Percentiles rank a stretch among this genome's conserved stretches.
These are phyloP conservation scores for Apodemus sylvaticus DNA, from an alignment of 2,113 vertebrate genomes.

Conservation along the genomic window DNA sequence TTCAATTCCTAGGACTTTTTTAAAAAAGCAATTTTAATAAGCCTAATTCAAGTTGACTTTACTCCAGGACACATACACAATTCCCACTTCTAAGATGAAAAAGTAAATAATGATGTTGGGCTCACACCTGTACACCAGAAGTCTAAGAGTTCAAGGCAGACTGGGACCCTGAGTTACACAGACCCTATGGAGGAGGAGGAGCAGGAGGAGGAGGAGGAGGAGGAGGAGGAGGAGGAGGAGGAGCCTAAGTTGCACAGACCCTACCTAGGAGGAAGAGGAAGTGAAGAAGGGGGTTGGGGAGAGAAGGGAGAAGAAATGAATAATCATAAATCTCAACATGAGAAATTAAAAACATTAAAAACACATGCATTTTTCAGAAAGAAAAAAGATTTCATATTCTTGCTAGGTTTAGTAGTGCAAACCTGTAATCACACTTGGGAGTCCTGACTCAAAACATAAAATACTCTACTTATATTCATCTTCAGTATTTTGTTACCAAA, in stretches of 20 bases:
- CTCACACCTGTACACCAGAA: background rate
- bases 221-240: no score
- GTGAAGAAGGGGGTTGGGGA: background rate
- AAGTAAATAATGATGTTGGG: background rate
- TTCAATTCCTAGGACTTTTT: background rate
- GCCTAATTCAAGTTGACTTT: background rate
- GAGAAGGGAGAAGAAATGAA: background rate
- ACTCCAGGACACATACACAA: background rate
- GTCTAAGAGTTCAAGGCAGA: background rate
- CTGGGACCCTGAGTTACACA: no score
- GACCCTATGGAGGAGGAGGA: no score
- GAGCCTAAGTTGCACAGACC: background rate
- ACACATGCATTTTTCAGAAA: background rate
- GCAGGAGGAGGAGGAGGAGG: no score
- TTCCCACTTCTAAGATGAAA: background rate
- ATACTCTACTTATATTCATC: background rate
- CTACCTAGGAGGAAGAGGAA: background rate
- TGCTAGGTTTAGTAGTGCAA: background rate
- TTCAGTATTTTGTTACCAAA: slow-evolving; percentile 31
- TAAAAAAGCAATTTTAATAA: background rate
- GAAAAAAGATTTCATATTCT: slow-evolving; percentile 1
- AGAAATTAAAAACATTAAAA: background rate
- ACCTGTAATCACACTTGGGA: background rate
- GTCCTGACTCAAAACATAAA: background rate
- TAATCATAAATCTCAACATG: background rate